Evolutionary conservation across 1,140 invertebrate genomes (phyloP).

Genomic region (Tetragnatha versicolor): DNA sequence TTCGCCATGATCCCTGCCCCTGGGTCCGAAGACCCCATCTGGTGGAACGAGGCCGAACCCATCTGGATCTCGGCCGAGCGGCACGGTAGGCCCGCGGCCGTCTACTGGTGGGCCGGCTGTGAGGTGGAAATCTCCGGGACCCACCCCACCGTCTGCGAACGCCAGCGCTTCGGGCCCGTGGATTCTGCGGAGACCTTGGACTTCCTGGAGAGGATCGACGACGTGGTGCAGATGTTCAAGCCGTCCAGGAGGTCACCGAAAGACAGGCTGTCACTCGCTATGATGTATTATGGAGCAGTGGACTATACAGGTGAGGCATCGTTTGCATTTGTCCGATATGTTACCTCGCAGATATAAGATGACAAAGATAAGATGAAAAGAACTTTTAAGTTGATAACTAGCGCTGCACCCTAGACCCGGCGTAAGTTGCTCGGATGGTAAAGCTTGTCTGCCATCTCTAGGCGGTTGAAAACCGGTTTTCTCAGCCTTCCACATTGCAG

Average conservation of each 20-base stretch:
- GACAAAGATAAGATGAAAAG: too few species aligned
- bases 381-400: too few species aligned
- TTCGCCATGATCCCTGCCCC: slow-evolving; percentile 59
- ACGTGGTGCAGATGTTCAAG: slow-evolving; percentile 43
- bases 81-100: slow-evolving; percentile 58
- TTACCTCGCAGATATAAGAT: too few species aligned
- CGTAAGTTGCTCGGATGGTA: too few species aligned
- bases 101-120: slow-evolving; percentile 63
- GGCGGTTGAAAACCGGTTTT: too few species aligned
- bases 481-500: too few species aligned
- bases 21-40: slow-evolving; percentile 57
- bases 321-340: too few species aligned
- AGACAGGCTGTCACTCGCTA: slow-evolving; percentile 31
- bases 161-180: not conserved
- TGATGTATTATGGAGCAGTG: slow-evolving; percentile 51
- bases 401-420: too few species aligned
- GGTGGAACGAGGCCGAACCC: slow-evolving; percentile 62
- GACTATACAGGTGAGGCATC: slow-evolving; percentile 50
- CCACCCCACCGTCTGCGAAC: slow-evolving; percentile 59
- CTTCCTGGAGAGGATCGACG: slow-evolving; percentile 49
- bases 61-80: slow-evolving; percentile 61
- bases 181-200: slow-evolving; percentile 23
- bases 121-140: slow-evolving; percentile 59
- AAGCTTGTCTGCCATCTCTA: too few species aligned
- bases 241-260: not conserved